These are phyloP conservation scores for Chroicocephalus ridibundus DNA, from an alignment of 2,113 vertebrate genomes.

Conservation along the genomic window DNA sequence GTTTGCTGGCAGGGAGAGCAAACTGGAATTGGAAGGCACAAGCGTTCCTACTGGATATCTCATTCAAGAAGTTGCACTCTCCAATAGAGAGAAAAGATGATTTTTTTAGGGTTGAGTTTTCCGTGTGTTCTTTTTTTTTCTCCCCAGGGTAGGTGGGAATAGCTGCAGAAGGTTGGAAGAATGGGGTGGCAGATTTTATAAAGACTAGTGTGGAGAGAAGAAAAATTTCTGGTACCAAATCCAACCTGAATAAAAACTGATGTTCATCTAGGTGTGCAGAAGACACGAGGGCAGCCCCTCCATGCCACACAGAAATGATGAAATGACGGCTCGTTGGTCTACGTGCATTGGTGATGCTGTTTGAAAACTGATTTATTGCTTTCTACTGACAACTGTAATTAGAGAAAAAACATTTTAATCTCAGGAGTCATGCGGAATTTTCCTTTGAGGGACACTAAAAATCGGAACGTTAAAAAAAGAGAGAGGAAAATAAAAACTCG, in stretches of 20 bases:
- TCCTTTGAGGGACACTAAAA: background rate
- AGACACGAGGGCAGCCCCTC: background rate
- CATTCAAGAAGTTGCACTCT: background rate
- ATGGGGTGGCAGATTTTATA: accelerated
- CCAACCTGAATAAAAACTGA: background rate
- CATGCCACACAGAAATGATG: background rate
- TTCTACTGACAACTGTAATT: background rate
- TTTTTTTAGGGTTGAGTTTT: background rate
- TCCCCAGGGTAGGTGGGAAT: background rate
- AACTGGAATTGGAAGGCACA: background rate
- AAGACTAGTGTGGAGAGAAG: background rate
- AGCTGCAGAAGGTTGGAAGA: background rate
- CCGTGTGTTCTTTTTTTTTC: background rate
- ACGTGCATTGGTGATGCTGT: background rate
- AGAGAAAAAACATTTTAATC: background rate
- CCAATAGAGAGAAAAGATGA: background rate
- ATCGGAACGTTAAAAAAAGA: background rate
- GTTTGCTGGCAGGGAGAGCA: background rate
- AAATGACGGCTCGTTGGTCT: background rate
- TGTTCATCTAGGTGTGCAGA: background rate
- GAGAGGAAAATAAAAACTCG: accelerated
- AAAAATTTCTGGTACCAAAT: background rate
- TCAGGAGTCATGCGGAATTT: background rate
- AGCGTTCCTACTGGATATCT: background rate
- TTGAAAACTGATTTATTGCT: background rate